Evolutionary conservation across 2,113 vertebrate species (phyloP).

Genomic region (Oncorhynchus tshawytscha): DNA sequence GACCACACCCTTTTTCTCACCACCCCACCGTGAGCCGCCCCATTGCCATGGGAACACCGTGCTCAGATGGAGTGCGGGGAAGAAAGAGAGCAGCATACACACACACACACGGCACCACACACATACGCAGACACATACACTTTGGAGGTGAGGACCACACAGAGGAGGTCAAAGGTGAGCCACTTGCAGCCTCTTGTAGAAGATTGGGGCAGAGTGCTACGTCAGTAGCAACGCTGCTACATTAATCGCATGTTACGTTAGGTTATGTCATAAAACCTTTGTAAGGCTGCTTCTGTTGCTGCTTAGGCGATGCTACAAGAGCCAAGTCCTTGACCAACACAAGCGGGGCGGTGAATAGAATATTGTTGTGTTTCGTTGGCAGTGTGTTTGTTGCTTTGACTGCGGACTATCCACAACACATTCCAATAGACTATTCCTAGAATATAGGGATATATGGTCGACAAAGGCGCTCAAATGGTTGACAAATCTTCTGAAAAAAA

Average conservation of each 20-base stretch:
- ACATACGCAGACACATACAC: background rate
- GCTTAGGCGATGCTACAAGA: background rate
- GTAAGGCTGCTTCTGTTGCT: background rate
- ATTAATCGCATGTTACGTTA: background rate
- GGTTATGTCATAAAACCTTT: background rate
- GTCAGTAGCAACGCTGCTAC: slow-evolving; percentile 16
- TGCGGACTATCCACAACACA: background rate
- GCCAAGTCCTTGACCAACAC: background rate
- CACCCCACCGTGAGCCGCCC: slow-evolving; percentile 42
- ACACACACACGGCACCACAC: background rate
- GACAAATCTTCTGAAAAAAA: too few species aligned
- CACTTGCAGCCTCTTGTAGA: background rate
- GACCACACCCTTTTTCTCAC: slow-evolving; percentile 21
- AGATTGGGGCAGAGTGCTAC: background rate
- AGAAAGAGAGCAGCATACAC: slow-evolving; percentile 6
- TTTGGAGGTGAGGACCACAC: slow-evolving; percentile 11
- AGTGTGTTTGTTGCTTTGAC: background rate
- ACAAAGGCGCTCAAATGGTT: too few species aligned
- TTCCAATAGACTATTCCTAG: background rate
- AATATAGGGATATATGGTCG: too few species aligned
- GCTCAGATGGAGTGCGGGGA: slow-evolving; percentile 36
- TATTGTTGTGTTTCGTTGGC: background rate
- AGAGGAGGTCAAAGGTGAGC: slow-evolving; percentile 18
- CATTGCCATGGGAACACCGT: slow-evolving; percentile 57
- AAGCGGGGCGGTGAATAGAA: background rate